phyloP scores from a whole-genome alignment of 2,113 vertebrate species.

The Aplodontia rufa region DNA sequence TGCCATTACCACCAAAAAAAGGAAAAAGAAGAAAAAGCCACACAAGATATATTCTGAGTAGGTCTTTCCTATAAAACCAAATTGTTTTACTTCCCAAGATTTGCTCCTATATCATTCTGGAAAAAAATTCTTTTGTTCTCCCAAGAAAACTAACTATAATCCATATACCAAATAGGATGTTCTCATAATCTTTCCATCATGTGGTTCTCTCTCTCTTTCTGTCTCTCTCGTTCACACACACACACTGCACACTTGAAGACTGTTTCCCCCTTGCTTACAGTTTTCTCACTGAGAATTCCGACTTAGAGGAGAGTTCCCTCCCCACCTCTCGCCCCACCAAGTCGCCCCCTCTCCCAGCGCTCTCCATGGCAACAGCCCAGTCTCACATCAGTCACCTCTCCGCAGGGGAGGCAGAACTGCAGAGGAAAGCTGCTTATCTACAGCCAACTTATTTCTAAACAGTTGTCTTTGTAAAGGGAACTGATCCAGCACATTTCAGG shows the following conservation, averaged over 20 bases:
- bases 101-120: not conserved
- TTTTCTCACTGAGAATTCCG: not conserved
- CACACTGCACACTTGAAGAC: not conserved
- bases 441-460: constrained; percentile 61
- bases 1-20: not conserved
- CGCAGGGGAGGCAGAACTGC: not conserved
- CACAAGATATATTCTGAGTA: not conserved
- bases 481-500: not conserved
- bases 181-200: not conserved
- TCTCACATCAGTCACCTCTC: not conserved
- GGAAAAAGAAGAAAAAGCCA: not conserved
- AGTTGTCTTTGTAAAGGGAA: constrained; percentile 26
- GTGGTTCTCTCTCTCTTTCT: too few species aligned
- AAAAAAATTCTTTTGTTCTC: not conserved
- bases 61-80: not conserved
- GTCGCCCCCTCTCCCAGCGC: not conserved
- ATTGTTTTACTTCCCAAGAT: not conserved
- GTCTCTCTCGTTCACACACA: not conserved
- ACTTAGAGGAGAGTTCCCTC: not conserved
- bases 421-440: constrained; percentile 29
- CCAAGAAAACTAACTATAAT: constrained; percentile 36
- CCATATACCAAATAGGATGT: not conserved
- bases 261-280: not conserved
- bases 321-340: constrained; percentile 26
- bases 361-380: constrained; percentile 78